Conservation (phyloP, 2,888 invertebrate species). For the Drosophila formosana region DNA sequence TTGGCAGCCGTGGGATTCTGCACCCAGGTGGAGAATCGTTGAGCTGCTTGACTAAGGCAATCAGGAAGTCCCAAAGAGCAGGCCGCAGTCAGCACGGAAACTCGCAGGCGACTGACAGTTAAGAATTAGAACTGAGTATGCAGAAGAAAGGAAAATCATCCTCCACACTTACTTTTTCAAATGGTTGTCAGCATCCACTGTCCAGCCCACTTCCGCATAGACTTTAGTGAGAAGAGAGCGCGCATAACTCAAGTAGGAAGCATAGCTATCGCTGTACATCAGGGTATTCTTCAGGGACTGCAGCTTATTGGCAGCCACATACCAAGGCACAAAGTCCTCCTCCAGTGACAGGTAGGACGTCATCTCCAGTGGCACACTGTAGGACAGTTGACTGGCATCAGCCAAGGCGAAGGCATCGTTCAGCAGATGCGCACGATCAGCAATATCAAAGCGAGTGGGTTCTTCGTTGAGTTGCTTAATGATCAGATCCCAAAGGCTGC, state of each 20-base stretch:
- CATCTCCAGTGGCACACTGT: slow-evolving; percentile 89
- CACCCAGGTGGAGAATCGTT: slow-evolving; percentile 88
- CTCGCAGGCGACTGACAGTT: slow-evolving; percentile 87
- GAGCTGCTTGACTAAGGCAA: slow-evolving; percentile 87
- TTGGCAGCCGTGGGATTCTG: slow-evolving; percentile 76
- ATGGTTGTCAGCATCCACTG: slow-evolving; percentile 85
- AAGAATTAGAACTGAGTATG: not conserved
- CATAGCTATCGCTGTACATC: slow-evolving; percentile 86
- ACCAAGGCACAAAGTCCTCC: slow-evolving; percentile 91
- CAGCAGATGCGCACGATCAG: slow-evolving; percentile 91
- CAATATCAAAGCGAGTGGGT: slow-evolving; percentile 85
- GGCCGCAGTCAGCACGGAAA: slow-evolving; percentile 88
- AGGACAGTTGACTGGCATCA: slow-evolving; percentile 88
- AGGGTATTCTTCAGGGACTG: slow-evolving; percentile 86
- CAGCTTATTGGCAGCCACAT: slow-evolving; percentile 87
- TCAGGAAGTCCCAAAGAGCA: slow-evolving; percentile 87
- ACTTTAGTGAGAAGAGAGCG: slow-evolving; percentile 86
- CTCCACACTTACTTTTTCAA: slow-evolving; percentile 69
- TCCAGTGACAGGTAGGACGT: slow-evolving; percentile 89
- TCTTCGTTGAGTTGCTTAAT: slow-evolving; percentile 79
- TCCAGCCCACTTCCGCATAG: slow-evolving; percentile 89
- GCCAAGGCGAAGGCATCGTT: slow-evolving; percentile 94
- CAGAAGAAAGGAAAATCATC: not conserved
- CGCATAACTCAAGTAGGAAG: slow-evolving; percentile 87
- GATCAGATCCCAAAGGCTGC: slow-evolving; percentile 87